These are phyloP conservation scores for Elmis aenea DNA, from an alignment of 2,888 invertebrate species.

Conservation along the genomic window DNA sequence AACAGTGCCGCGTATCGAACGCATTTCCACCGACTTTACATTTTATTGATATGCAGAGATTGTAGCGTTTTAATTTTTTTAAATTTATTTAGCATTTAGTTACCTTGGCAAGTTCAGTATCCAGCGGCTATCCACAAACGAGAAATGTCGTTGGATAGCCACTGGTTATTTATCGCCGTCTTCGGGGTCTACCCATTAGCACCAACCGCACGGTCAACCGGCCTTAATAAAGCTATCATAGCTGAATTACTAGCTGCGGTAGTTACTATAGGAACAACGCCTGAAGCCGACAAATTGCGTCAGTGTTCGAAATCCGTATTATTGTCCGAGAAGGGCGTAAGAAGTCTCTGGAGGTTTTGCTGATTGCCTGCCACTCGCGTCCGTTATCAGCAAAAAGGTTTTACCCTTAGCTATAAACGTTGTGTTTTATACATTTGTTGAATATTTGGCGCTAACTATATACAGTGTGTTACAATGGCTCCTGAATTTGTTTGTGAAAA, in stretches of 20 bases:
- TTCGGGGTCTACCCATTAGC: slow-evolving; percentile 31
- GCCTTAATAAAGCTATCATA: slow-evolving; percentile 42
- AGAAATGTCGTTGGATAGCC: slow-evolving; percentile 29
- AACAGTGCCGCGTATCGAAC: no score
- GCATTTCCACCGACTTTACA: no score
- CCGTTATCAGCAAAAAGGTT: slow-evolving; percentile 17
- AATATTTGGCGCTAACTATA: no score
- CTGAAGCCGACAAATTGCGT: slow-evolving; percentile 28
- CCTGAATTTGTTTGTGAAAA: no score
- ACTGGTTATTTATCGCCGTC: slow-evolving; percentile 36
- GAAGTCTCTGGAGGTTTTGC: slow-evolving; percentile 18
- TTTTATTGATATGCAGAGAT: no score
- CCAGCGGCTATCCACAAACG: slow-evolving; percentile 35
- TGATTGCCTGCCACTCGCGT: slow-evolving; percentile 17
- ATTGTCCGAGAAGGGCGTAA: slow-evolving; percentile 19
- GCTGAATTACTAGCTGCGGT: slow-evolving; percentile 29
- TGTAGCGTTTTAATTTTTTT: no score
- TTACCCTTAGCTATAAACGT: no score
- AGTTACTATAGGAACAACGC: slow-evolving; percentile 28
- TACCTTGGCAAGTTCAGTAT: no score
- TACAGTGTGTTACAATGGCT: no score
- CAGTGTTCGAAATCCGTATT: slow-evolving; percentile 19
- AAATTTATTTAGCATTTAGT: no score
- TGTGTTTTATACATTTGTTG: no score
- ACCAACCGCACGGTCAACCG: slow-evolving; percentile 35